phyloP scores from a whole-genome alignment of 2,113 vertebrate genomes.

The Boulengeromyrus knoepffleri region DNA sequence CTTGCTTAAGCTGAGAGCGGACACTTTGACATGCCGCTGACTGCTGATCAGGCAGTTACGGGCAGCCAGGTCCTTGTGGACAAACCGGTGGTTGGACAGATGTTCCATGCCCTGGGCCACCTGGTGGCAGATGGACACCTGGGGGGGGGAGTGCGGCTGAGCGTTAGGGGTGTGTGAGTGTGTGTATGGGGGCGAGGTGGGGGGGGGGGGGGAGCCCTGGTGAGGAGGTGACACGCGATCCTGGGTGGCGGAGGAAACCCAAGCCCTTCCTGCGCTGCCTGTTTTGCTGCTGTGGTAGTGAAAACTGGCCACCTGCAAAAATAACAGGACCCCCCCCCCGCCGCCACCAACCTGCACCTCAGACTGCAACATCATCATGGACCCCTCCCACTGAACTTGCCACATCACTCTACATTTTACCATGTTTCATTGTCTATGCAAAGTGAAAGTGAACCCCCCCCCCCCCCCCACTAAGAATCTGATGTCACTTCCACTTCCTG shows the following conservation, averaged over 20 bases:
- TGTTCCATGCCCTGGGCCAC: slow-evolving; percentile 95
- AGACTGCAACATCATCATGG: background rate
- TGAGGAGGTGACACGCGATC: background rate
- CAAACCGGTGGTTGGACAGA: slow-evolving; percentile 85
- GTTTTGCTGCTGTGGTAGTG: background rate
- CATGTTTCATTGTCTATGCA: background rate
- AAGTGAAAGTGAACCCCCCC: background rate
- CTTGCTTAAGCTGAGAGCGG: slow-evolving; percentile 86
- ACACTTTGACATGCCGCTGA: slow-evolving; percentile 86
- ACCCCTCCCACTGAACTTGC: background rate
- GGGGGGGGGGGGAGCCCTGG: background rate
- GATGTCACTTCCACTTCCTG: background rate
- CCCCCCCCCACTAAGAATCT: background rate
- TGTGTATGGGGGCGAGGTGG: background rate
- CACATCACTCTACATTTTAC: background rate
- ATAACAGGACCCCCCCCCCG: background rate
- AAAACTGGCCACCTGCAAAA: background rate
- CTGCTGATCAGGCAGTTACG: slow-evolving; percentile 89
- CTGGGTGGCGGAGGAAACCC: background rate
- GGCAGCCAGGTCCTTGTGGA: slow-evolving; percentile 90
- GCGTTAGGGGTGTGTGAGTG: background rate
- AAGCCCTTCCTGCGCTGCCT: background rate
- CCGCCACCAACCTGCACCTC: background rate
- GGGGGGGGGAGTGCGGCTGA: background rate
- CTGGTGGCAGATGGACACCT: slow-evolving; percentile 88